Evolutionary conservation across 1,140 invertebrate species (phyloP), one percentile per base, ranked within the genome.

Genomic region (Mizuhopecten yessoensis): DNA sequence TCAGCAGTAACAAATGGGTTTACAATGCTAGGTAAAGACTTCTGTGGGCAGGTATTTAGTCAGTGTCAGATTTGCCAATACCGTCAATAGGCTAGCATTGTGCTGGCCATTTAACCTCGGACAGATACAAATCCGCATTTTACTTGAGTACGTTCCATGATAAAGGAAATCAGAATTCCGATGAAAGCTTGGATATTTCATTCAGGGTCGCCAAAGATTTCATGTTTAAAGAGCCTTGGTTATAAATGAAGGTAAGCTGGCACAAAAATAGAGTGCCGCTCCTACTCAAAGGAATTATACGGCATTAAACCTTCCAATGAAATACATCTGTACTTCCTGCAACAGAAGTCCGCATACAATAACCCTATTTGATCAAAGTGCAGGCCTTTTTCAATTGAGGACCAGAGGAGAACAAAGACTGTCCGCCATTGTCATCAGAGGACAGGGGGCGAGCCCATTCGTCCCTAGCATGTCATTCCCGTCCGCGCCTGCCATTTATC

Each of bases 81-180:
- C 57, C 23, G 57, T 75, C 57, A 29, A 75, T 75, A 29, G 57
- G 17, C 20, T 17, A 17, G 57, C 11, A 75, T 75, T 75, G 57
- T 75, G 23, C 57, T n/a, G 57, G 57, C 57, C 57, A 75, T 75
- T 75, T 75, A 75, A 29, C n/a, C 57, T 75, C 57, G 57, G 57
- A 75, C 57, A 75, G 57, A 75, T 75, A 75, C 57, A 75, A 75
- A 75, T 75, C 57, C 57, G n/a, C 57, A 75, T 75, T 75, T 75
- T 75, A 75, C 57, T 75, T 29, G 57, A 75, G 57, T 75, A 75
- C 57, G 57, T 75, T 75, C 57, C 23, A 17, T 11, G n/a, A 75
- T 75, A 75, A 75, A 75, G n/a, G 57, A n/a, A 45, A 75, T 75
- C 57, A 29, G 57, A 75, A 75, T 75, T 75, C 57, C 57, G 15